Conservation (phyloP, 2,888 invertebrate genomes). For the Coleophora flavipennella region DNA sequence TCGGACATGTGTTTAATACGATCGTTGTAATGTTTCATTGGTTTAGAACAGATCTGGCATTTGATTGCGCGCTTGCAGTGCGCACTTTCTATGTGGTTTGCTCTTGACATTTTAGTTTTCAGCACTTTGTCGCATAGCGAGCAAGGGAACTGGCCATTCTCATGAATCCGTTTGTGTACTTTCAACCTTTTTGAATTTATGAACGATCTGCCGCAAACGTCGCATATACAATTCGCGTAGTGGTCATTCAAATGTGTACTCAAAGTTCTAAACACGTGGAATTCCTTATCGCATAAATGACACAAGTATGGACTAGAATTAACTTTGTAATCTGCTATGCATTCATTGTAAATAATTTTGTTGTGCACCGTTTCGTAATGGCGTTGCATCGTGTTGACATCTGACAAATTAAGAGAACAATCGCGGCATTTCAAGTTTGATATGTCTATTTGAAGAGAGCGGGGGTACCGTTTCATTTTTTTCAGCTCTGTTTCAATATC, state of each 20-base stretch:
- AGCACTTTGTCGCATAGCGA: constrained; percentile 44
- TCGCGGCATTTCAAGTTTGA: constrained; percentile 46
- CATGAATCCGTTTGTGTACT: constrained; percentile 64
- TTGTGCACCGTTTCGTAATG: constrained; percentile 43
- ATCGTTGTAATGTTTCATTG: constrained; percentile 60
- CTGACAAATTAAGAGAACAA: constrained; percentile 39
- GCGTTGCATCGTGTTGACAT: constrained; percentile 35
- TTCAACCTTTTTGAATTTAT: constrained; percentile 59
- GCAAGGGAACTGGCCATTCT: constrained; percentile 51
- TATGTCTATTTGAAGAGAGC: constrained; percentile 55
- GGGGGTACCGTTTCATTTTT: constrained; percentile 50
- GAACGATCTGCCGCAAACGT: constrained; percentile 64
- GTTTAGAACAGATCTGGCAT: constrained; percentile 52
- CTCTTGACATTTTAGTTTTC: constrained; percentile 44
- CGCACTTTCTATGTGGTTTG: constrained; percentile 50
- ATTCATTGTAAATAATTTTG: constrained; percentile 48
- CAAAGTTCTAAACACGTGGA: constrained; percentile 51
- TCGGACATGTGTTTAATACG: constrained; percentile 60
- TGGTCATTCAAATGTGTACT: constrained; percentile 64
- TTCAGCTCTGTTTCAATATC: constrained; percentile 40
- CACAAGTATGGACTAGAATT: constrained; percentile 44
- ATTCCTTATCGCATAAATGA: constrained; percentile 43
- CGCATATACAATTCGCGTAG: constrained; percentile 62
- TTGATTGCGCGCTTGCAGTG: constrained; percentile 48
- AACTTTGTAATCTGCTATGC: constrained; percentile 56